Percentiles rank a stretch among this genome's conserved stretches.
These are phyloP conservation scores for Hemibagrus guttatus DNA, from an alignment of 2,797 vertebrate genomes.

Conservation along the genomic window DNA sequence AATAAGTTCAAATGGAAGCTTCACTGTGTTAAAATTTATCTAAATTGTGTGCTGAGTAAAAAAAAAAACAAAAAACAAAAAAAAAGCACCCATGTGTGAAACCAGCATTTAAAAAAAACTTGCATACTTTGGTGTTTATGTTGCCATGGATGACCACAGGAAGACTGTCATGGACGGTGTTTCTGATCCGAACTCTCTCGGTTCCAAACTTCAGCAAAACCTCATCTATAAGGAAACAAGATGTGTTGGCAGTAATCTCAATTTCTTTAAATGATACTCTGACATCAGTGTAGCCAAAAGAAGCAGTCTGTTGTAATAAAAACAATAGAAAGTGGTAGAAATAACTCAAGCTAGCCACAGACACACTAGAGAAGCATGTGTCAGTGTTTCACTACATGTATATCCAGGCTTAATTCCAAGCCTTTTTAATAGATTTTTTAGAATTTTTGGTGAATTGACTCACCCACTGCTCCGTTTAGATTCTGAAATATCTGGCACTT, in stretches of 20 bases:
- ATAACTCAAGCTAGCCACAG: not conserved
- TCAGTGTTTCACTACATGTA: not conserved
- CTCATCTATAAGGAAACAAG: constrained; percentile 82
- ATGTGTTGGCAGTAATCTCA: not conserved
- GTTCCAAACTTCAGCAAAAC: constrained; percentile 93
- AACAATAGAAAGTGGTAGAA: constrained; percentile 21
- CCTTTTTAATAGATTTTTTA: not conserved
- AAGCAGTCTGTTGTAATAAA: not conserved
- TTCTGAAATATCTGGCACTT: constrained; percentile 96
- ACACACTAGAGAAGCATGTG: too few species aligned
- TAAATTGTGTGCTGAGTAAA: too few species aligned
- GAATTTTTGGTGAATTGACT: constrained; percentile 58
- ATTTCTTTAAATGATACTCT: not conserved
- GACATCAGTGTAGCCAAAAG: not conserved
- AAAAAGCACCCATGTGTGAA: not conserved
- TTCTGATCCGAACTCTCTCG: constrained; percentile 85
- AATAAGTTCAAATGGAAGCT: not conserved
- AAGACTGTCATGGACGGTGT: constrained; percentile 87
- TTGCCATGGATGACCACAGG: constrained; percentile 92
- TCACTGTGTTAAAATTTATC: not conserved
- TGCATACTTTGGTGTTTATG: constrained; percentile 92
- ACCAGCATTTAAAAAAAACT: not conserved
- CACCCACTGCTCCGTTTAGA: constrained; percentile 93
- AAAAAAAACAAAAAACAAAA: not conserved
- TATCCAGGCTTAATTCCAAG: constrained; percentile 14